Evolutionary conservation across 2,113 vertebrate genomes (phyloP).

Genomic region (zebrafish (Danio rerio)): DNA sequence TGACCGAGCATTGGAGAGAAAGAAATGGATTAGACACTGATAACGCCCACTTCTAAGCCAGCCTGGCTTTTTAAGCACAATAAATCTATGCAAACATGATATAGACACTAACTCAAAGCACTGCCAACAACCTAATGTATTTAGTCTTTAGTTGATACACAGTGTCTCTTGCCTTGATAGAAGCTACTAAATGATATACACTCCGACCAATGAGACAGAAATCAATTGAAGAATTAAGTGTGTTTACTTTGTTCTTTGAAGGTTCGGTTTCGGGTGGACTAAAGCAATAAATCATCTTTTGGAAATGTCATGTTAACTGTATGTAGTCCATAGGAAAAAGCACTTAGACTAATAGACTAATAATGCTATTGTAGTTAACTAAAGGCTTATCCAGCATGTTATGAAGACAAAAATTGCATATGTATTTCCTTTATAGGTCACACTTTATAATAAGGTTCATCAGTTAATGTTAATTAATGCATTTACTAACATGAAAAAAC

Average conservation of each 20-base stretch:
- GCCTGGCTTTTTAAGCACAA: conserved; percentile 10
- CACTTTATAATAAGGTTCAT: too few relatives aligned
- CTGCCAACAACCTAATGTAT: background rate
- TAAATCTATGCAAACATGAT: conserved; percentile 18
- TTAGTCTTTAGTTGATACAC: background rate
- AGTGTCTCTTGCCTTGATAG: background rate
- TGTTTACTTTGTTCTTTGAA: too few relatives aligned
- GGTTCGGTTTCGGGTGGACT: background rate
- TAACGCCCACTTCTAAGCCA: background rate
- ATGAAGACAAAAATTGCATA: too few relatives aligned
- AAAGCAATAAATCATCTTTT: background rate
- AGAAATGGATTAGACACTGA: background rate
- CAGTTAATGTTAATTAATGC: too few relatives aligned
- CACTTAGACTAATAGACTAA: background rate
- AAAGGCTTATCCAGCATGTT: too few relatives aligned
- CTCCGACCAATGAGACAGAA: background rate
- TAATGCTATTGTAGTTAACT: background rate
- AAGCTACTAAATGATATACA: conserved; percentile 5
- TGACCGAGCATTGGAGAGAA: background rate
- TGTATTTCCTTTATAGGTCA: too few relatives aligned
- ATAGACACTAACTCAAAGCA: background rate
- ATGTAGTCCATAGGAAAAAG: background rate
- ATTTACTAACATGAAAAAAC: too few relatives aligned
- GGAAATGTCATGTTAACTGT: background rate
- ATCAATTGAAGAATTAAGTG: conserved; percentile 8